Evolutionary conservation across 2,113 vertebrate species (phyloP), one percentile per base, ranked within the genome.

Genomic region (Bubo blakistoni): DNA sequence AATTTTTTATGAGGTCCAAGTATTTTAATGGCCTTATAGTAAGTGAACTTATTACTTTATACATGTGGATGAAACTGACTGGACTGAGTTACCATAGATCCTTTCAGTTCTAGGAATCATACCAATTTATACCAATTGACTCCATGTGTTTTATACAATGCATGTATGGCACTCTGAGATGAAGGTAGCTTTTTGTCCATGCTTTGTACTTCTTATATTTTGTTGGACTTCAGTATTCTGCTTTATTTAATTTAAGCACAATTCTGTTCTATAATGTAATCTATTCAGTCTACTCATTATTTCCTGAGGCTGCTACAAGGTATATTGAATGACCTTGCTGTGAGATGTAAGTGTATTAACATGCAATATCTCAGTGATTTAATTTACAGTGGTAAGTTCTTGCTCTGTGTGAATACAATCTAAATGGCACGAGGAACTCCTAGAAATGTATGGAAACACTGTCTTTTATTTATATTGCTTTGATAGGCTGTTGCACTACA

Each of bases 221-320:
- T 67, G 13, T 24, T 59, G 32, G 26, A 61, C 18, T 70, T 80
- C 3, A 87, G 29, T 40, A 55, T 46, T 81, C 44, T 44, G 10
- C 20, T 92, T 76, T 55, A 73, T 76, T 74, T 71, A 84, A 65
- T 85, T 97, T 96, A 92, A 96, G 26, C 29, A 69, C 38, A 97
- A 40, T 96, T 90, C 40, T 57, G 36, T 74, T 92, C 73, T 91
- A 30, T 70, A 95, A 92, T 59, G 86, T 66, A 94, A 85, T 77
- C 47, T 81, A 55, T 88, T 96, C 69, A 88, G 54, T 44, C 51
- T 80, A 54, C 54, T 95, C 61, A 42, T 96, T 91, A 83, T 95
- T 95, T 96, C 78, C 32, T 49, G 55, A 92, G 44, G 34, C 54
- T 88, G 83, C 42, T 77, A 54, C 34, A 49, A 73, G 46, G 10